Evolutionary conservation across 2,888 invertebrate species (phyloP).

Genomic region (Liopterus haemorrhoidalis): DNA sequence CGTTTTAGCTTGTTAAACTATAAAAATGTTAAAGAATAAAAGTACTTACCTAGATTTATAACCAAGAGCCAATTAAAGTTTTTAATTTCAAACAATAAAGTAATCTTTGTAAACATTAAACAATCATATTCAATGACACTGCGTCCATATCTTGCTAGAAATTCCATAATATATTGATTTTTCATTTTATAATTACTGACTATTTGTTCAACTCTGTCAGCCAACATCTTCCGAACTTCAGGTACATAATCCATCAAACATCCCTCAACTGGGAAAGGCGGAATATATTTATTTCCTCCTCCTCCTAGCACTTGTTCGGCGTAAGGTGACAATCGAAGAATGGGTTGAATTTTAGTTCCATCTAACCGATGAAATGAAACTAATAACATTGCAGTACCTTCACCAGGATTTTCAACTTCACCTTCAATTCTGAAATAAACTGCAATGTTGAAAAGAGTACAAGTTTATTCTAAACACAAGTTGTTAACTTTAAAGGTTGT

Average conservation of each 20-base stretch:
- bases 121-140: conserved; percentile 50
- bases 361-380: conserved; percentile 39
- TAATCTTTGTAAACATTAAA: conserved; percentile 46
- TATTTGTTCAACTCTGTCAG: conserved; percentile 47
- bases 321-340: conserved; percentile 48
- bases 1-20: neutral
- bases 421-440: conserved; percentile 24
- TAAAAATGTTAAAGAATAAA: neutral
- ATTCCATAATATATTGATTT: conserved; percentile 46
- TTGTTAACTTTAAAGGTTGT: too few species aligned
- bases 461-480: too few species aligned
- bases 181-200: conserved; percentile 43
- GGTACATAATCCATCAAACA: conserved; percentile 54
- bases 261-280: conserved; percentile 43
- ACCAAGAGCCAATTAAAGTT: conserved; percentile 59
- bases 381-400: conserved; percentile 37
- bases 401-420: conserved; percentile 32
- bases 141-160: conserved; percentile 44
- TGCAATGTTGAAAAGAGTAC: too few species aligned
- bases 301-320: conserved; percentile 48
- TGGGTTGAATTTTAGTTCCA: conserved; percentile 44
- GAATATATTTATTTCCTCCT: conserved; percentile 39
- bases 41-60: conserved; percentile 49
- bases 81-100: conserved; percentile 57
- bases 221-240: conserved; percentile 50